Conservation (phyloP, 2,888 invertebrate genomes). For the Thumatha senex region DNA sequence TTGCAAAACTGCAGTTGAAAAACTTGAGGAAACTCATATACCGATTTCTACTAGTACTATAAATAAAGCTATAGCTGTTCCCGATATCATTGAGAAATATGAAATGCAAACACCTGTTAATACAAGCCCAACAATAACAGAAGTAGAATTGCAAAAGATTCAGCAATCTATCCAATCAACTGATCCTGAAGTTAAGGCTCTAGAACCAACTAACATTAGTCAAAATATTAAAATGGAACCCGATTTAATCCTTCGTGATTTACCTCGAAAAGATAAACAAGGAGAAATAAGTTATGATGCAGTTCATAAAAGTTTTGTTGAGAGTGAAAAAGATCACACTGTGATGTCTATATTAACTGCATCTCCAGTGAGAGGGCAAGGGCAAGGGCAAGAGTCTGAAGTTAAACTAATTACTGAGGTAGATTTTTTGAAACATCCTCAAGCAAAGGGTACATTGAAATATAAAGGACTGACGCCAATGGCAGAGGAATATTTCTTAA, state of each 20-base stretch:
- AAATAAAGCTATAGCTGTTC: constrained; percentile 4
- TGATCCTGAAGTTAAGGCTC: constrained; percentile 21
- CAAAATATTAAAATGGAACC: constrained; percentile 6
- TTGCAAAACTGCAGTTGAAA: constrained; percentile 6
- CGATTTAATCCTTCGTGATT: constrained; percentile 8
- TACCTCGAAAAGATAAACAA: constrained; percentile 12
- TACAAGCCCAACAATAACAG: constrained; percentile 3
- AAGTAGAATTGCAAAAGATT: constrained; percentile 20
- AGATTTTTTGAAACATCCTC: neutral
- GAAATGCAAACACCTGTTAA: neutral
- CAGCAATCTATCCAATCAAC: constrained; percentile 24
- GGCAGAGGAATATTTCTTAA: neutral
- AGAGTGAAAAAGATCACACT: constrained; percentile 45
- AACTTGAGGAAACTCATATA: constrained; percentile 4
- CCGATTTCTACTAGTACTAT: constrained; percentile 14
- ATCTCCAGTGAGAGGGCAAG: constrained; percentile 13
- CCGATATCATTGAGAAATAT: neutral
- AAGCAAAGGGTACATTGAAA: neutral
- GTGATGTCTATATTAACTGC: constrained; percentile 30
- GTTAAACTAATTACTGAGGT: constrained; percentile 1
- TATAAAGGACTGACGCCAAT: neutral
- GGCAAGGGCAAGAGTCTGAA: no score
- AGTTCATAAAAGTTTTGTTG: constrained; percentile 37
- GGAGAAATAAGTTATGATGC: constrained; percentile 20
- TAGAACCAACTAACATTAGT: constrained; percentile 10